Base-by-base conservation (phyloP, 1,140 invertebrate genomes). In the Drepana arcuata region DNA sequence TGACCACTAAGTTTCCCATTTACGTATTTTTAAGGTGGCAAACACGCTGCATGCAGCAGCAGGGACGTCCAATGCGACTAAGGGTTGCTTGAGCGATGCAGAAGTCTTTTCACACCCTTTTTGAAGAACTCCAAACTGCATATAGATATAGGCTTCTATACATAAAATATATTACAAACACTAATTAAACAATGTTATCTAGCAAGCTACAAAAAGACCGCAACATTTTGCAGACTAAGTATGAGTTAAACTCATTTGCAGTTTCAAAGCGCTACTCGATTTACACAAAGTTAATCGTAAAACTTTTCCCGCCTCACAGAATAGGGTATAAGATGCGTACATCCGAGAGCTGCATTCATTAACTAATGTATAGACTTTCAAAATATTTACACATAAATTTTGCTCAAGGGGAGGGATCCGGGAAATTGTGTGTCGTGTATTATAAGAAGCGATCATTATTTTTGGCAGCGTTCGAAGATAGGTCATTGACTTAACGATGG, bases 321-420 rank as follows among this genome's bases (percentile, higher is more conserved):
- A 71, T 71, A 68, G 34, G 59, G 46, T 34, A 26, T 26, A 64
- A 37, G 48, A 54, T 57, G 41, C 44, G 62, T 62, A 68, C 48
- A 70, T 59, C 52, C 52, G 64, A 54, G 59, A 60, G 59, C 61
- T 70, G 69, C 66, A 73, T 73, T 73, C 64, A 73, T 73, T 73
- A 73, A 70, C 69, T 70, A 73, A 73, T 73, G 64, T 73, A 72
- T 69, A 71, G 58, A 66, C 64, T 63, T 61, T 60, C 59, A 68
- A 73, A 73, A 73, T 70, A 68, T 70, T 73, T 73, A 51, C 69
- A 62, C 66, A 68, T 68, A 73, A 73, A 68, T 73, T 70, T 64
- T 47, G 45, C 54, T 62, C 55, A 54, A 60, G 48, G 52, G 48
- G 58, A 70, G 43, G 43, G 43, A 56, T 62, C n/a, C n/a, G n/a